Evolutionary conservation across 2,797 vertebrate genomes (phyloP).

Genomic region (Carcharodon carcharias): DNA sequence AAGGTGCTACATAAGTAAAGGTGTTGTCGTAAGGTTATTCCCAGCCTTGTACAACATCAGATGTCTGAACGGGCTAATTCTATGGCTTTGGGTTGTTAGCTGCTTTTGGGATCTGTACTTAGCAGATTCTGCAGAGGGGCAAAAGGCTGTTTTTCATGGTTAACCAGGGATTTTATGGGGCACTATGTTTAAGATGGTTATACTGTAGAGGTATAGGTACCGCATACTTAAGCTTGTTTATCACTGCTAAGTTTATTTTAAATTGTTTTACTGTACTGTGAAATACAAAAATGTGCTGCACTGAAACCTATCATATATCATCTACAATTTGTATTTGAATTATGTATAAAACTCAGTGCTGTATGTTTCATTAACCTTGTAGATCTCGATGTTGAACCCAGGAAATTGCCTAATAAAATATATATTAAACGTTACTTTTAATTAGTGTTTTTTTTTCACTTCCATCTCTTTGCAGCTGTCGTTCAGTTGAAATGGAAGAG

Average conservation of each 20-base stretch:
- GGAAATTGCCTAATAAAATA: not conserved
- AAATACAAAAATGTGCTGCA: not conserved
- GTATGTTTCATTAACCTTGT: not conserved
- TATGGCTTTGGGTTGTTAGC: not conserved
- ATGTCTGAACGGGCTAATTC: not conserved
- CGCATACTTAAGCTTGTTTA: not conserved
- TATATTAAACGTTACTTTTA: not conserved
- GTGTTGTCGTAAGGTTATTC: not conserved
- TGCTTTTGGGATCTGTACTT: not conserved
- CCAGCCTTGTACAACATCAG: not conserved
- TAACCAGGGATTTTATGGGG: not conserved
- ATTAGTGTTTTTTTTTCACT: not conserved
- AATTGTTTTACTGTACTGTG: not conserved
- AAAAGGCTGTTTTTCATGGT: not conserved
- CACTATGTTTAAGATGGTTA: not conserved
- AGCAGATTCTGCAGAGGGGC: not conserved
- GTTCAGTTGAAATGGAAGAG: slow-evolving; percentile 37
- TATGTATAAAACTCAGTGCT: not conserved
- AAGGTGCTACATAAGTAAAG: not conserved
- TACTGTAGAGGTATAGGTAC: not conserved
- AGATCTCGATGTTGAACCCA: not conserved
- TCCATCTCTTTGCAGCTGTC: slow-evolving; percentile 28
- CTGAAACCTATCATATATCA: not conserved
- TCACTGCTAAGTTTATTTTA: not conserved
- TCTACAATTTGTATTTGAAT: not conserved